phyloP scores from a whole-genome alignment of 1,140 invertebrate species.

The Drosophila funebris region DNA sequence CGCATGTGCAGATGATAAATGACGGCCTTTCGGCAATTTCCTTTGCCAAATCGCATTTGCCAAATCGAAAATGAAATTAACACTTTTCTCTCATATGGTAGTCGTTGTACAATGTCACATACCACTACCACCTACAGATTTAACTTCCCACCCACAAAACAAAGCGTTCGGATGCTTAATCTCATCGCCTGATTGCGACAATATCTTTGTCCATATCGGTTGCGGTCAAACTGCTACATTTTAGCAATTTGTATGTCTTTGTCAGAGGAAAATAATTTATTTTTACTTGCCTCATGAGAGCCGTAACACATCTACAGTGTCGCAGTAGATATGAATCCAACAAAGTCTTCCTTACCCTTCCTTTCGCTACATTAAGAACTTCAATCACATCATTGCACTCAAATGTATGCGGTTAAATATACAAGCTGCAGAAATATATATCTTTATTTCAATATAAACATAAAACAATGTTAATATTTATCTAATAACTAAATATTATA shows the following conservation, averaged over 20 bases:
- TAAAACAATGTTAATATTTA: neutral
- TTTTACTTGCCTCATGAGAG: neutral
- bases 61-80: conserved; percentile 76
- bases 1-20: conserved; percentile 72
- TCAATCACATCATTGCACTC: no score
- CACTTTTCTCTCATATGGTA: conserved; percentile 32
- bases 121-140: conserved; percentile 7
- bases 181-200: conserved; percentile 13
- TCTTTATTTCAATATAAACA: no score
- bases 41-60: conserved; percentile 62
- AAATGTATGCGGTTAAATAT: no score
- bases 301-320: no score
- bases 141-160: conserved; percentile 12
- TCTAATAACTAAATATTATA: neutral
- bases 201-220: conserved; percentile 17
- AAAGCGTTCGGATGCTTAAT: conserved; percentile 27
- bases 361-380: no score
- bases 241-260: conserved; percentile 41
- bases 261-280: conserved; percentile 6
- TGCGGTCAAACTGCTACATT: conserved; percentile 37
- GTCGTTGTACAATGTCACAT: neutral
- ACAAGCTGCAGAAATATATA: no score
- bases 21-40: conserved; percentile 74
- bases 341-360: no score
- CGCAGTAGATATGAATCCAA: no score